phyloP scores from a whole-genome alignment of 2,888 invertebrate genomes.

The Neria commutata region DNA sequence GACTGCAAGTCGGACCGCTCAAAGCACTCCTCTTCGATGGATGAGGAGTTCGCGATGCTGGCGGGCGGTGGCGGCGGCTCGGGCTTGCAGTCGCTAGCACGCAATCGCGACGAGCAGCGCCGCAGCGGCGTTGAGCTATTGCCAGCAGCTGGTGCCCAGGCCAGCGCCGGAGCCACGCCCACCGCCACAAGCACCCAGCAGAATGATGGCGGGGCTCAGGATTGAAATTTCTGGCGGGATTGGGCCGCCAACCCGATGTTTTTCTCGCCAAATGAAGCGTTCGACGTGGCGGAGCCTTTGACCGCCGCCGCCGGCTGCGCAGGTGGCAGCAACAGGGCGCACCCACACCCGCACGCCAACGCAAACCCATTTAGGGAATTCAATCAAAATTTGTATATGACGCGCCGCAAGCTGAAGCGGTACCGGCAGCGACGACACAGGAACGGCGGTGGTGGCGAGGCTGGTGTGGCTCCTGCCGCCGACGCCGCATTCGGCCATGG shows the following conservation, averaged over 20 bases:
- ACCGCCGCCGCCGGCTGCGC: constrained; percentile 6
- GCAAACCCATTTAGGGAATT: constrained; percentile 48
- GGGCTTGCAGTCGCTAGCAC: constrained; percentile 34
- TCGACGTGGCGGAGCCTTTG: constrained; percentile 40
- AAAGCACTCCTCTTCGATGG: constrained; percentile 66
- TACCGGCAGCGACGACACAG: constrained; percentile 46
- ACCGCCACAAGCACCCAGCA: constrained; percentile 55
- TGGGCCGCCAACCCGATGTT: constrained; percentile 62
- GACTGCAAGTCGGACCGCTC: constrained; percentile 71
- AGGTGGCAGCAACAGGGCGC: constrained; percentile 2
- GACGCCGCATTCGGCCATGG: constrained; percentile 22
- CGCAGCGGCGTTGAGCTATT: constrained; percentile 36
- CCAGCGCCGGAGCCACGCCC: background rate
- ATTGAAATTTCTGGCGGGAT: constrained; percentile 67
- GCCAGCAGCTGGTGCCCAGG: constrained; percentile 15
- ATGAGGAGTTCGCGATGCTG: constrained; percentile 67
- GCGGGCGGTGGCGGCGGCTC: constrained; percentile 65
- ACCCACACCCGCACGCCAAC: constrained; percentile 5
- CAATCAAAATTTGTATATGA: constrained; percentile 56
- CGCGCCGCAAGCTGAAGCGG: constrained; percentile 55
- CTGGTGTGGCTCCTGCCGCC: constrained; percentile 22
- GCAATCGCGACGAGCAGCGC: constrained; percentile 40
- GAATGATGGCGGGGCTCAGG: constrained; percentile 74
- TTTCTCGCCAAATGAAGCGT: constrained; percentile 51
- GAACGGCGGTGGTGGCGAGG: constrained; percentile 18